phyloP scores from a whole-genome alignment of 2,888 invertebrate species.

The Molorchus minor region DNA sequence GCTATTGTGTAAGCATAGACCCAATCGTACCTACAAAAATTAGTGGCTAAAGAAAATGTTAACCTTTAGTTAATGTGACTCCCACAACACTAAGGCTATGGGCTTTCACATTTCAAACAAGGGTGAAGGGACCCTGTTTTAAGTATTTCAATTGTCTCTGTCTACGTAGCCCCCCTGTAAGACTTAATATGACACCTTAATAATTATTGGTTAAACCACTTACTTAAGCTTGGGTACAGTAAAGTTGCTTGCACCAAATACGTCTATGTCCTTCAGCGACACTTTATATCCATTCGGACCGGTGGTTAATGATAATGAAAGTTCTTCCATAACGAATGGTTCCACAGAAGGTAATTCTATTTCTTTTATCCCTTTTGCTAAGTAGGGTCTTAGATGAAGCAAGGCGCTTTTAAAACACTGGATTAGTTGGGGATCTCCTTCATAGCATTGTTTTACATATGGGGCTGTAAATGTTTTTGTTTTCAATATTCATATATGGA shows the following conservation, averaged over 20 bases:
- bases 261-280: conserved; percentile 68
- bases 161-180: too few species aligned
- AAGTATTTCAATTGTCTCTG: too few species aligned
- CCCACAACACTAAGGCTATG: too few species aligned
- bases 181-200: too few species aligned
- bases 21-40: too few species aligned
- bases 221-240: conserved; percentile 68
- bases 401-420: conserved; percentile 68
- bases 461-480: conserved; percentile 64
- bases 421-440: conserved; percentile 69
- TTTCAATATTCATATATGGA: too few species aligned
- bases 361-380: conserved; percentile 71
- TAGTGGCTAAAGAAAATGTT: too few species aligned
- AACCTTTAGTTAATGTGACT: too few species aligned
- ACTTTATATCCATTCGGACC: conserved; percentile 70
- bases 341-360: conserved; percentile 74
- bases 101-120: too few species aligned
- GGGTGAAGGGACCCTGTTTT: too few species aligned
- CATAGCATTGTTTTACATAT: conserved; percentile 74
- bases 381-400: conserved; percentile 68
- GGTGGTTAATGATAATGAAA: conserved; percentile 68
- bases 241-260: conserved; percentile 73
- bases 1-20: too few species aligned
- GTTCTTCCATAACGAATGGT: conserved; percentile 71
- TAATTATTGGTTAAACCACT: too few species aligned